These are phyloP conservation scores for Potamilus streckersoni DNA, from an alignment of 1,140 invertebrate genomes.

Conservation along the genomic window DNA sequence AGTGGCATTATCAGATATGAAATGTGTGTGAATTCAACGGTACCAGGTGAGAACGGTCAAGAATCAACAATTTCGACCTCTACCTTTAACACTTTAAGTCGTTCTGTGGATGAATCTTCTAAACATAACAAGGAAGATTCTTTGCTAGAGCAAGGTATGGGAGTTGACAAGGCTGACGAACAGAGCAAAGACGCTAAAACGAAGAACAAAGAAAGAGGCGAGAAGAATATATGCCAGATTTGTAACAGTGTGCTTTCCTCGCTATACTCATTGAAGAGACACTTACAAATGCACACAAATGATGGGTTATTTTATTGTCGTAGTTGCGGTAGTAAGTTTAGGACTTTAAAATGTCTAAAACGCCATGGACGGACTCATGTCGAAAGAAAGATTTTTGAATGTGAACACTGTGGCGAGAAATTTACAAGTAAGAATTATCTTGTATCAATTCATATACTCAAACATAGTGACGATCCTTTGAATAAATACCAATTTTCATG, in stretches of 20 bases:
- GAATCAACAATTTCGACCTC: no score
- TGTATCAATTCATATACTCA: conserved; percentile 5
- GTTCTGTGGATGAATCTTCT: no score
- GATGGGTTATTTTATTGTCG: conserved; percentile 12
- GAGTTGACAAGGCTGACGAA: no score
- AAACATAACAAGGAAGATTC: no score
- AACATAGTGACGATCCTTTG: background rate
- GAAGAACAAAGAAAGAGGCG: no score
- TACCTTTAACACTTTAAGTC: no score
- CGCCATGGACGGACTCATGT: conserved; percentile 3
- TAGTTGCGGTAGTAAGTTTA: conserved; percentile 17
- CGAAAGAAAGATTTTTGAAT: background rate
- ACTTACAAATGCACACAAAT: conserved; percentile 1
- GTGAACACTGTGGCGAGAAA: conserved; percentile 6
- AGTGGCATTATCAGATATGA: no score
- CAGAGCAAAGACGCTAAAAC: no score
- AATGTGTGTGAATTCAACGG: no score
- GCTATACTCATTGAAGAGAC: conserved; percentile 10
- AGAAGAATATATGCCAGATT: conserved; percentile 1
- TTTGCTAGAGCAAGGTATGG: no score
- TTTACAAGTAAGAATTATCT: background rate
- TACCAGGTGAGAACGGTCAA: no score
- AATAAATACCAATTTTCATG: background rate
- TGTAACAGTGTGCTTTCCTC: conserved; percentile 7
- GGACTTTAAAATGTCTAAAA: conserved; percentile 5